Conservation (phyloP, 2,888 invertebrate species). For the Cyaniris semiargus region DNA sequence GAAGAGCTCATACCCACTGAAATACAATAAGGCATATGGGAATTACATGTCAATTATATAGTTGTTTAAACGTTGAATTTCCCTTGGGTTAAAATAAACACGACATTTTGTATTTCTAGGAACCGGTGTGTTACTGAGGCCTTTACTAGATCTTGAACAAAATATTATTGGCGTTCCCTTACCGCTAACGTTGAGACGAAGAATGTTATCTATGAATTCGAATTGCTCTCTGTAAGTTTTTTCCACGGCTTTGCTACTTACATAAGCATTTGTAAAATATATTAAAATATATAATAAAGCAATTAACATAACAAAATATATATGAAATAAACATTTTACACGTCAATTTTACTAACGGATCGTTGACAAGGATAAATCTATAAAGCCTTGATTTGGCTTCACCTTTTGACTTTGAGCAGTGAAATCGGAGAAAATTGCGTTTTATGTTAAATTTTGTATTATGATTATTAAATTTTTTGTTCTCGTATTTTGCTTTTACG, state of each 20-base stretch:
- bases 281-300: conserved; percentile 53
- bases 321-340: conserved; percentile 44
- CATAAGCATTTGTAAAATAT: conserved; percentile 47
- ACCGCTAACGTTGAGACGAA: conserved; percentile 12
- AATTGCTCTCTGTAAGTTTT: neutral
- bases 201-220: conserved; percentile 22
- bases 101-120: neutral
- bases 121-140: neutral
- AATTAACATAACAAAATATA: conserved; percentile 67
- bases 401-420: conserved; percentile 2
- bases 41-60: neutral
- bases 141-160: neutral
- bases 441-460: conserved; percentile 40
- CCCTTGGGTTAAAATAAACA: neutral
- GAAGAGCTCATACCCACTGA: neutral
- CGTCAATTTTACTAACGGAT: neutral
- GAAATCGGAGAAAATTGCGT: conserved; percentile 33
- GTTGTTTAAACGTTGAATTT: neutral
- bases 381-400: conserved; percentile 46
- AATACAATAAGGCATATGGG: neutral
- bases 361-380: conserved; percentile 44
- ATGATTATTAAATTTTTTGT: conserved; percentile 36
- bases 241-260: conserved; percentile 44
- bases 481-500: conserved; percentile 32
- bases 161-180: neutral